phyloP scores from a whole-genome alignment of 2,888 invertebrate genomes.

The Mactromeris polynyma region DNA sequence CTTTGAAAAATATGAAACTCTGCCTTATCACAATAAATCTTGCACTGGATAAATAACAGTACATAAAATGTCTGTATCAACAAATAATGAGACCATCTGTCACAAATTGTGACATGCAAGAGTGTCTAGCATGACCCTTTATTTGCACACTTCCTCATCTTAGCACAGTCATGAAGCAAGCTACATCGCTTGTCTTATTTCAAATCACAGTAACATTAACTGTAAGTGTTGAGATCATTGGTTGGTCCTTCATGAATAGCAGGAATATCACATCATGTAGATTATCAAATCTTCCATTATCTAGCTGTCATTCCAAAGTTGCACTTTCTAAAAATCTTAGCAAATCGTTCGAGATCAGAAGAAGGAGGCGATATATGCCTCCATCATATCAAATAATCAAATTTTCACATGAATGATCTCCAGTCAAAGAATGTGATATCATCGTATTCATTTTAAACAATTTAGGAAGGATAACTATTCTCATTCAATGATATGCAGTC shows the following conservation, averaged over 20 bases:
- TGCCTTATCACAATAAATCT: conserved; percentile 70
- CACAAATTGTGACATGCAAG: not conserved
- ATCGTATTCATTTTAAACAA: conserved; percentile 5
- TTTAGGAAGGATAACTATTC: conserved; percentile 11
- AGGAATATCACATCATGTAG: conserved; percentile 31
- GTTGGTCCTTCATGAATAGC: conserved; percentile 23
- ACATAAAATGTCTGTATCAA: conserved; percentile 32
- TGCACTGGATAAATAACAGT: conserved; percentile 33
- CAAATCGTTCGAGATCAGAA: conserved; percentile 22
- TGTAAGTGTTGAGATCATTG: conserved; percentile 41
- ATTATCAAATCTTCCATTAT: conserved; percentile 15
- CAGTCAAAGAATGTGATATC: conserved; percentile 30
- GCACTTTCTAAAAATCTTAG: conserved; percentile 21
- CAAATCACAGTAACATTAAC: conserved; percentile 15
- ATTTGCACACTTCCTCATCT: conserved; percentile 25
- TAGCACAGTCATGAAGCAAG: conserved; percentile 48
- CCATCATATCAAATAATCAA: not conserved
- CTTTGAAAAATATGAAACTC: conserved; percentile 68
- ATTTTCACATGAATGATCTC: conserved; percentile 14
- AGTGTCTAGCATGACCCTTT: conserved; percentile 17
- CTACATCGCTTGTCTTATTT: conserved; percentile 25
- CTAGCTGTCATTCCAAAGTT: conserved; percentile 29
- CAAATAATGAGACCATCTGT: conserved; percentile 24
- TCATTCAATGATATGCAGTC: conserved; percentile 27
- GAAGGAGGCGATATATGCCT: not conserved